Conservation (phyloP, 2,113 vertebrate species). For the Tupaia tana region DNA sequence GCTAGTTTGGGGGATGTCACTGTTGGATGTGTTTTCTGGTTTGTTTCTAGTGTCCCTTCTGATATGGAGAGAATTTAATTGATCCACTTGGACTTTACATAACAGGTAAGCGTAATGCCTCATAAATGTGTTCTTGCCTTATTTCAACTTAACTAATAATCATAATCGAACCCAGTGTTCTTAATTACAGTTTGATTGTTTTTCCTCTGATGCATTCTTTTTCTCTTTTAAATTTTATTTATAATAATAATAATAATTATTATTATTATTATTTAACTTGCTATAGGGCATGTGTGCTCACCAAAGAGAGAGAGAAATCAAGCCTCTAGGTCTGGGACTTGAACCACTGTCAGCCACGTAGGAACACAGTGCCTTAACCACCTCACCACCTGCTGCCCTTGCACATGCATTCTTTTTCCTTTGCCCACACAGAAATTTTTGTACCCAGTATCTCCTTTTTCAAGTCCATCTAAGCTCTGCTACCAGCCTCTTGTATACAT, state of each 20-base stretch:
- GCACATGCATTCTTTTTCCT: slow-evolving; percentile 11
- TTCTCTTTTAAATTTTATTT: background rate
- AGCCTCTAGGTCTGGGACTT: too few relatives aligned
- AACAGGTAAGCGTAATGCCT: background rate
- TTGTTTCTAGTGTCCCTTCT: slow-evolving; percentile 41
- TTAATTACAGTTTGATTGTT: slow-evolving; percentile 7
- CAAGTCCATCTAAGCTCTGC: background rate
- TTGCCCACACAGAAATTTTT: slow-evolving; percentile 27
- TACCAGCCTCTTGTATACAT: background rate
- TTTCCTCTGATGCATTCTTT: background rate
- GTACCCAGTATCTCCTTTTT: background rate
- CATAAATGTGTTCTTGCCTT: background rate
- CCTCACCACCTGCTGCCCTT: too few relatives aligned
- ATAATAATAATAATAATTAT: too few relatives aligned
- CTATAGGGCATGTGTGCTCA: too few relatives aligned
- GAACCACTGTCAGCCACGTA: too few relatives aligned
- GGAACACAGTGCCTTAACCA: too few relatives aligned
- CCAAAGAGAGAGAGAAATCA: too few relatives aligned
- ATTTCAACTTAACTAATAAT: background rate
- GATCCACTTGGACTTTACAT: background rate
- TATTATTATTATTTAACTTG: too few relatives aligned
- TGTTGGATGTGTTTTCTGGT: slow-evolving; percentile 23
- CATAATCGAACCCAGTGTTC: background rate
- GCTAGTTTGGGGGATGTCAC: background rate
- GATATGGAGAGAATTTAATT: background rate